Base-by-base conservation (phyloP, 2,888 invertebrate species). In the Salticus scenicus region DNA sequence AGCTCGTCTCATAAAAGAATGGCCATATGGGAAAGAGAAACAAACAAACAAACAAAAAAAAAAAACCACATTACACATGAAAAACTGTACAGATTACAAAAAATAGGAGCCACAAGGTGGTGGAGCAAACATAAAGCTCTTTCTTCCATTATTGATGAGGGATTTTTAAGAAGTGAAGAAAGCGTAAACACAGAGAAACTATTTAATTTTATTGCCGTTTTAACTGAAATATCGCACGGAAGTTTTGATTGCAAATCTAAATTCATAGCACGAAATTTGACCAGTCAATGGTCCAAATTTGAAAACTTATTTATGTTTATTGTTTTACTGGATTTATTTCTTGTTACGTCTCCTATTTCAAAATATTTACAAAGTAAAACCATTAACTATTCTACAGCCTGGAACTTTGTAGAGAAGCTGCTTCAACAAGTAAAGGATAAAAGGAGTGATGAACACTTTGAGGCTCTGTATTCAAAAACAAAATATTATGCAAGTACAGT, bases 241-340 rank as follows among this genome's bases (percentile, higher is more conserved):
- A n/a, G n/a, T n/a, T n/a, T 66, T 30, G 30, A 66, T 10, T 28
- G 30, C 17, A 2, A 30, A 31, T 1, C 30, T n/a, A 66, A 66
- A 30, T 66, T 28, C n/a, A 30, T 31, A 14, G 66, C 66, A 31
- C 1, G 28, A 31, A 66, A 66, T 66, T 31, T 66, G n/a, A 66
- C 30, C 31, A 66, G 66, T n/a, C n/a, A n/a, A n/a, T 33, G 70
- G 41, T 41, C 8, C 28, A 70, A 41, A 37, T 70, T 70, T 70
- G 37, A 37, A 41, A 70, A 20, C 1, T 17, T 37, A 0, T 24
- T 70, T 24, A 37, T 42, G 28, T 37, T 41, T 37, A n/a, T 70
- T 24, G 41, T n/a, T 41, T 70, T 41, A n/a, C 14, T 41, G 1
- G 33, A 69, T 41, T 24, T 37, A 1, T 41, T 41, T 70, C 47